Evolutionary conservation across 2,888 invertebrate species (phyloP).

Genomic region (Microctonus brassicae): DNA sequence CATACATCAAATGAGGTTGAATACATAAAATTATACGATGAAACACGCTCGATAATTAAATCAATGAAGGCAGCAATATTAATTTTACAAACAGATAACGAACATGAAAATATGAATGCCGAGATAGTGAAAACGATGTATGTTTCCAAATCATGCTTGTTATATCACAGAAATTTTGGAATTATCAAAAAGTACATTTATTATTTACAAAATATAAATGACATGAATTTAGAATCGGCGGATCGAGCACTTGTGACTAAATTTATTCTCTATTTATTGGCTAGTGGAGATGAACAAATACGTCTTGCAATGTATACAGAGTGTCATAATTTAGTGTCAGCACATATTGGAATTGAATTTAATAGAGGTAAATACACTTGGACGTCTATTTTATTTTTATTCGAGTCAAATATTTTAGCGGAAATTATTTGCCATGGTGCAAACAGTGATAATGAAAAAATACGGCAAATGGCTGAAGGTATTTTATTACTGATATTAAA

Average conservation of each 20-base stretch:
- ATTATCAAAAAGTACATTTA: conserved; percentile 71
- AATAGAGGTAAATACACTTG: conserved; percentile 68
- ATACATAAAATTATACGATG: conserved; percentile 67
- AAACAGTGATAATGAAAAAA: conserved; percentile 71
- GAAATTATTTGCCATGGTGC: conserved; percentile 78
- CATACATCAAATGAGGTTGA: conserved; percentile 62
- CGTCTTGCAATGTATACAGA: conserved; percentile 72
- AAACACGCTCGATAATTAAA: conserved; percentile 67
- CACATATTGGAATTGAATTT: conserved; percentile 71
- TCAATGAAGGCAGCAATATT: conserved; percentile 69
- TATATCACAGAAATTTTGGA: conserved; percentile 74
- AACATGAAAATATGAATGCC: conserved; percentile 31
- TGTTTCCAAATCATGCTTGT: conserved; percentile 73
- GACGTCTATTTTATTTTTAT: conserved; percentile 72
- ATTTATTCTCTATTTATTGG: conserved; percentile 72
- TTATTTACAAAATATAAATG: conserved; percentile 65
- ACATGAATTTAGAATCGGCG: conserved; percentile 51
- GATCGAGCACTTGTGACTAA: conserved; percentile 54
- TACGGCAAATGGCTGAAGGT: conserved; percentile 74
- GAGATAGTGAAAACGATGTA: conserved; percentile 71
- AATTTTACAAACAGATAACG: conserved; percentile 49
- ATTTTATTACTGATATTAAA: conserved; percentile 77
- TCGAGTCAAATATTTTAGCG: conserved; percentile 73
- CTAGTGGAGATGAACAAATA: conserved; percentile 73
- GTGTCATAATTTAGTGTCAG: conserved; percentile 72